Conservation (phyloP, 2,888 invertebrate genomes). For the Ochlodes sylvanus region DNA sequence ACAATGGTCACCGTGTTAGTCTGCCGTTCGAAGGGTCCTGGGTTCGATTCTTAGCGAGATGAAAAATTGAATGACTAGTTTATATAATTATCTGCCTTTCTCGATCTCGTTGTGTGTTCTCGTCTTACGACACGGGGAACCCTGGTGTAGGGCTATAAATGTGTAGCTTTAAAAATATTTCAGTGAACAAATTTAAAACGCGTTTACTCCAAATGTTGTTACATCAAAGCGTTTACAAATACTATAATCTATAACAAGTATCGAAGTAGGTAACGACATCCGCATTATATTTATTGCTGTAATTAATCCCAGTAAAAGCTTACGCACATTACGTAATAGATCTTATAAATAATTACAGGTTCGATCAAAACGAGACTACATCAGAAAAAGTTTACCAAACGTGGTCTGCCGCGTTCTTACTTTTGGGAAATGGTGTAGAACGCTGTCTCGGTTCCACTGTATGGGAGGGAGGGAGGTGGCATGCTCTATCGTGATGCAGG, state of each 20-base stretch:
- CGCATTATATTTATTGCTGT: neutral
- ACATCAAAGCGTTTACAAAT: too few species aligned
- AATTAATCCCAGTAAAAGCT: conserved; percentile 3
- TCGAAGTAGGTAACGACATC: neutral
- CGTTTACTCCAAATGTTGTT: too few species aligned
- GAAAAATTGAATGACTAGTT: too few species aligned
- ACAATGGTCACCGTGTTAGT: too few species aligned
- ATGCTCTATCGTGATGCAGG: conserved; percentile 7
- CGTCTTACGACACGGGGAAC: too few species aligned
- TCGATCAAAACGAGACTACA: neutral
- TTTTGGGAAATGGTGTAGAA: conserved; percentile 29
- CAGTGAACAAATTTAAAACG: too few species aligned
- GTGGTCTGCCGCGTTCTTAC: conserved; percentile 24
- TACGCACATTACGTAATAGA: conserved; percentile 14
- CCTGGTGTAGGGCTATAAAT: too few species aligned
- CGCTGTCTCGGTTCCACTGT: conserved; percentile 1
- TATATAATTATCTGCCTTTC: too few species aligned
- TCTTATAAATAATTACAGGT: conserved; percentile 23
- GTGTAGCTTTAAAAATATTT: too few species aligned
- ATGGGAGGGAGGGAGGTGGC: conserved; percentile 16
- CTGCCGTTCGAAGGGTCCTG: too few species aligned
- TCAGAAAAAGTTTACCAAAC: conserved; percentile 28
- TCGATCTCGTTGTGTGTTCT: too few species aligned
- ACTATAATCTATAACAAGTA: neutral
- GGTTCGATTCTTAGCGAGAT: too few species aligned